Conservation (phyloP, 2,888 invertebrate species). For the Diogma glabrata region DNA sequence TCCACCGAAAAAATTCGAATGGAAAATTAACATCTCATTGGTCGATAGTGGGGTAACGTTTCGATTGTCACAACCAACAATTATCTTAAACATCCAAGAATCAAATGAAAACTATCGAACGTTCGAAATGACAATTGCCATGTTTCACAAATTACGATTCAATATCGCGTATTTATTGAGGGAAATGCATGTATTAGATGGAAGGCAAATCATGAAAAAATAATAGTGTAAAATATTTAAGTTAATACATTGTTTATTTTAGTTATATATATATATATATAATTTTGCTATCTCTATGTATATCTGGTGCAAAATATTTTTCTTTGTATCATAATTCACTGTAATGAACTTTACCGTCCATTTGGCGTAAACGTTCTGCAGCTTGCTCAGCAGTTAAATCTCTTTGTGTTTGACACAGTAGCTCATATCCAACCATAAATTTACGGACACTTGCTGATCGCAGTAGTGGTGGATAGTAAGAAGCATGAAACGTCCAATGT, state of each 20-base stretch:
- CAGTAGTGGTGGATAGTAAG: conserved; percentile 88
- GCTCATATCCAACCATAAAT: conserved; percentile 94
- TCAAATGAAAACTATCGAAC: conserved; percentile 36
- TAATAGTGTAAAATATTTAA: no score
- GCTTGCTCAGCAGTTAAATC: conserved; percentile 95
- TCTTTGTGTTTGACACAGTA: conserved; percentile 83
- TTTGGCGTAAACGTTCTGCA: conserved; percentile 59
- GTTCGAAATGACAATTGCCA: conserved; percentile 39
- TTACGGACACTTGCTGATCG: conserved; percentile 92
- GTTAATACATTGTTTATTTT: no score
- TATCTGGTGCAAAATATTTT: no score
- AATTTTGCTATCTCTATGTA: no score
- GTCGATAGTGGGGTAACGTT: conserved; percentile 37
- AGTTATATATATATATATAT: background rate
- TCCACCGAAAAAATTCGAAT: conserved; percentile 35
- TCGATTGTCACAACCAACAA: conserved; percentile 37
- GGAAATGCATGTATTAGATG: conserved; percentile 39
- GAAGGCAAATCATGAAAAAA: conserved; percentile 36
- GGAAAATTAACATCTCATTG: conserved; percentile 42
- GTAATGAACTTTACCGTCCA: conserved; percentile 36
- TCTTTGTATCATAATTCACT: conserved; percentile 14
- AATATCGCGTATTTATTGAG: conserved; percentile 39
- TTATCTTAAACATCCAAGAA: conserved; percentile 40
- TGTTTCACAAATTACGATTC: conserved; percentile 42
- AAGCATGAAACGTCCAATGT: conserved; percentile 92